Evolutionary conservation across 2,888 invertebrate species (phyloP).

Genomic region (Minunthozetes semirufus): DNA sequence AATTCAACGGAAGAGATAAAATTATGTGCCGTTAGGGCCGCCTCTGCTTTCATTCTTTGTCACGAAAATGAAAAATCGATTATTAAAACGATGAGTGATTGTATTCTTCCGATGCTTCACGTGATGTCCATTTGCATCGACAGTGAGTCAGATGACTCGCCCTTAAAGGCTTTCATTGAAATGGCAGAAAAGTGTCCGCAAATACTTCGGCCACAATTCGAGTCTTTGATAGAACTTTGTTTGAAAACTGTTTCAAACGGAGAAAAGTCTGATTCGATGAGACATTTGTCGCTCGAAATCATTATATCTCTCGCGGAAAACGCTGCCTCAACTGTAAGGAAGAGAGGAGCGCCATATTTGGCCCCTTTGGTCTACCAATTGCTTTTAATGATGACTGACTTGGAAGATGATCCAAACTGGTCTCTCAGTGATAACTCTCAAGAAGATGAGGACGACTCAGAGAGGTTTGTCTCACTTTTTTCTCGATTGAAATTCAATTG

Average conservation of each 20-base stretch:
- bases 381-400: slow-evolving; percentile 87
- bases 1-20: slow-evolving; percentile 45
- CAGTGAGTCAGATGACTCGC: slow-evolving; percentile 63
- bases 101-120: slow-evolving; percentile 59
- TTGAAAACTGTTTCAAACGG: slow-evolving; percentile 59
- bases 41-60: slow-evolving; percentile 68
- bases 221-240: slow-evolving; percentile 76
- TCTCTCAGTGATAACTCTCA: slow-evolving; percentile 61
- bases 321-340: slow-evolving; percentile 92
- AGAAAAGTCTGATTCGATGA: slow-evolving; percentile 57
- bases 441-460: slow-evolving; percentile 85
- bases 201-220: slow-evolving; percentile 77
- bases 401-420: slow-evolving; percentile 88
- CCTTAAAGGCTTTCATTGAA: slow-evolving; percentile 87
- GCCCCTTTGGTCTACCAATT: slow-evolving; percentile 67
- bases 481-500: slow-evolving; percentile 22
- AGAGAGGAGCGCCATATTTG: slow-evolving; percentile 77
- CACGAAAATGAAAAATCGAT: slow-evolving; percentile 90
- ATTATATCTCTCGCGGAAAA: slow-evolving; percentile 79
- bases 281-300: slow-evolving; percentile 83
- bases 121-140: slow-evolving; percentile 51
- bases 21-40: slow-evolving; percentile 54
- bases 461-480: slow-evolving; percentile 53
- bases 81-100: slow-evolving; percentile 76
- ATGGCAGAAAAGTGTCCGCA: slow-evolving; percentile 88